Conservation (phyloP, 2,113 vertebrate species). For the Corynorhinus townsendii region DNA sequence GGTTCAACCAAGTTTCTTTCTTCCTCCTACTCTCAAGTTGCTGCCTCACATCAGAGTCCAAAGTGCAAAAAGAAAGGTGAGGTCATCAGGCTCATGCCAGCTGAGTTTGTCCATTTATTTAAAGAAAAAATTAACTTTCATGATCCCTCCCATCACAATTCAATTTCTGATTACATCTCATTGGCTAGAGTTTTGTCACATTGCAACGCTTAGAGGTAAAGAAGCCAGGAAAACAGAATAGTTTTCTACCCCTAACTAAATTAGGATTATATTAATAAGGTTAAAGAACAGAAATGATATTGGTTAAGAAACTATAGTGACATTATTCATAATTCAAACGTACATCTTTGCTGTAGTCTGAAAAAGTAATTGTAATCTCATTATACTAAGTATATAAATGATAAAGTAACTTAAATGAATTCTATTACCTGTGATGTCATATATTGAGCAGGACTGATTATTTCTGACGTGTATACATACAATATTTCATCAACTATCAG, state of each 20-base stretch:
- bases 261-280: background rate
- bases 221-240: background rate
- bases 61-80: background rate
- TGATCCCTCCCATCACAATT: background rate
- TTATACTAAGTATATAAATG: background rate
- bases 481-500: background rate
- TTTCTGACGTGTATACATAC: background rate
- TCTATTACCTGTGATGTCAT: background rate
- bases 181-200: background rate
- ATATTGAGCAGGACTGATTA: background rate
- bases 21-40: background rate
- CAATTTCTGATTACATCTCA: background rate
- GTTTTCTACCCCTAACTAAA: background rate
- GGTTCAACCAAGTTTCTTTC: background rate
- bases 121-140: background rate
- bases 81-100: background rate
- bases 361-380: background rate
- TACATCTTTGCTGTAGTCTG: background rate
- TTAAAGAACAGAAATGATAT: background rate
- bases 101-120: background rate
- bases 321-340: background rate
- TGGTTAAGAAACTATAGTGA: background rate
- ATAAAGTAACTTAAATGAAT: background rate
- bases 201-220: background rate
- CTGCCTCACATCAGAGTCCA: background rate